These are phyloP conservation scores for Cataglyphis rosenhaueri DNA, from an alignment of 2,888 invertebrate genomes.

Conservation along the genomic window DNA sequence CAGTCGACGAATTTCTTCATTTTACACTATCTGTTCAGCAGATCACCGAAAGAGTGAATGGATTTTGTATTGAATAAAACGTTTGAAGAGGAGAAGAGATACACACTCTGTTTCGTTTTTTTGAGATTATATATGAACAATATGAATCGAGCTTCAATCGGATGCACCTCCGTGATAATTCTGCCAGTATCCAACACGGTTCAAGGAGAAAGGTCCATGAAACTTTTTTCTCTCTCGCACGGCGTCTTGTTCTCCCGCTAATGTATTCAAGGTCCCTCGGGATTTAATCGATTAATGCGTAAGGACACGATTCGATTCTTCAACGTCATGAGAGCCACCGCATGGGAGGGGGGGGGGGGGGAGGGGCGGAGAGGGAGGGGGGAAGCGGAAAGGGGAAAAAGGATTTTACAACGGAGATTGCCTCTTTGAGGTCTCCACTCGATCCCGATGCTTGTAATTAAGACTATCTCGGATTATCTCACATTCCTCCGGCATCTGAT, in stretches of 20 bases:
- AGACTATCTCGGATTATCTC: conserved; percentile 67
- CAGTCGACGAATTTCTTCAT: background rate
- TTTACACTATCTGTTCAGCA: background rate
- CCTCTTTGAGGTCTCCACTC: conserved; percentile 32
- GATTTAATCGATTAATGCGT: conserved; percentile 47
- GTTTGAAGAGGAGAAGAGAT: background rate
- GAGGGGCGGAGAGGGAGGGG: no score
- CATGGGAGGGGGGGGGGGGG: background rate
- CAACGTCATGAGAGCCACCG: conserved; percentile 24
- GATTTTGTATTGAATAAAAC: conserved; percentile 3
- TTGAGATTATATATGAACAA: background rate
- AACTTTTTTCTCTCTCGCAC: conserved; percentile 26
- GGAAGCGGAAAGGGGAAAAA: background rate
- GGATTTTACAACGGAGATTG: conserved; percentile 50
- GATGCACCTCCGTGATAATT: conserved; percentile 17
- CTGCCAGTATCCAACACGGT: conserved; percentile 26
- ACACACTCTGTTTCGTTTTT: background rate
- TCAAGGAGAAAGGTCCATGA: conserved; percentile 47
- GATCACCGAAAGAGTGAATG: background rate
- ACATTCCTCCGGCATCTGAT: conserved; percentile 60
- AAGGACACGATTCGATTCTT: conserved; percentile 45
- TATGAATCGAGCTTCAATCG: conserved; percentile 28
- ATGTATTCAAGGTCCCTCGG: conserved; percentile 53
- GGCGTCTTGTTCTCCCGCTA: conserved; percentile 50
- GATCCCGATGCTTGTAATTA: conserved; percentile 69